phyloP scores from a whole-genome alignment of 2,888 invertebrate genomes.

The Punctoribates punctum region DNA sequence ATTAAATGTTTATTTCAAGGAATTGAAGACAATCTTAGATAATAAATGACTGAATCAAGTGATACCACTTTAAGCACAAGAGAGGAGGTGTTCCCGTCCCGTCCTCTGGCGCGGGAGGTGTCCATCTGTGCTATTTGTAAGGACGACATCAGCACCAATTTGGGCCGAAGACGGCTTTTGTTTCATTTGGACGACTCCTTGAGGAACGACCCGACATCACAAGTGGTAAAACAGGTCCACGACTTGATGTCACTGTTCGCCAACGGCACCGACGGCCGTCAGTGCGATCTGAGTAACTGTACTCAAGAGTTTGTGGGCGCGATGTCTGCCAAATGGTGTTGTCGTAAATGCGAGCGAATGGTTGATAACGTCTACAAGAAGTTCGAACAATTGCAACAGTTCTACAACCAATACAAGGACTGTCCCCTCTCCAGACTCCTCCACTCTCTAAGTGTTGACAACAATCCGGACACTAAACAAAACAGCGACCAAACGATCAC shows the following conservation, averaged over 20 bases:
- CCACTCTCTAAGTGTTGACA: not conserved
- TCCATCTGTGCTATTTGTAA: not conserved
- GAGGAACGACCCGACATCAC: not conserved
- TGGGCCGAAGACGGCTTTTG: not conserved
- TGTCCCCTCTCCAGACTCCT: not conserved
- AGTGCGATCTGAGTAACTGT: not conserved
- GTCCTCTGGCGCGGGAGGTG: not conserved
- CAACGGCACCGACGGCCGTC: not conserved
- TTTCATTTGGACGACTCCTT: not conserved
- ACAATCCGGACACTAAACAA: not conserved
- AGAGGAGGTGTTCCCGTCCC: too few species aligned
- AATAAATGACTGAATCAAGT: too few species aligned
- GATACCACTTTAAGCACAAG: too few species aligned
- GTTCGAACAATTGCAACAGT: not conserved
- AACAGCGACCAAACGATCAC: not conserved
- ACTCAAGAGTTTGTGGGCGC: not conserved
- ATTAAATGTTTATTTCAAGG: too few species aligned
- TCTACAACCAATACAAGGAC: not conserved
- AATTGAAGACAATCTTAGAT: too few species aligned
- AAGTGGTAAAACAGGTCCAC: not conserved
- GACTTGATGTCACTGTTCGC: conserved; percentile 2
- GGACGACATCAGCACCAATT: conserved; percentile 4
- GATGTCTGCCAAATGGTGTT: not conserved
- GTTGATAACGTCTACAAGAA: not conserved
- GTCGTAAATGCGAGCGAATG: conserved; percentile 2